Base-by-base conservation (phyloP, 2,113 vertebrate genomes). In the Anhinga rufa region DNA sequence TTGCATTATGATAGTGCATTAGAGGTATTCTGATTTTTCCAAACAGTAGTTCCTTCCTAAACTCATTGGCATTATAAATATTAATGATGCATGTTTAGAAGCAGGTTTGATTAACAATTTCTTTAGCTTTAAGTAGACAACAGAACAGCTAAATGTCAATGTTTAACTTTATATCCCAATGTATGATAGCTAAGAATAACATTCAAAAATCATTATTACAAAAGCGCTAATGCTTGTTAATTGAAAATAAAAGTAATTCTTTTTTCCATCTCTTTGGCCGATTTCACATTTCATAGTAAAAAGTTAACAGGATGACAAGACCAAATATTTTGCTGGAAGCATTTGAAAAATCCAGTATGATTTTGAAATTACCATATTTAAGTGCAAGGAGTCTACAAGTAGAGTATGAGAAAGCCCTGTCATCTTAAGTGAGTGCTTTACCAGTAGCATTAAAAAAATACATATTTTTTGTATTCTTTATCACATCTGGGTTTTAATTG, bases 81-180 rank as follows among this genome's bases (percentile, higher is more conserved):
- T 91, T 95, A 94, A 92, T 42, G 20, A 49, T 61, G 60, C 48
- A 13, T 93, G 21, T 62, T 95, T 87, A 94, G 85, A 79, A 91
- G 28, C n/a, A 48, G 46, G 55, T 93, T 92, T 96, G 93, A 89
- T 93, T 85, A 95, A 82, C 57, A 75, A 72, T 89, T 91, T 95
- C 64, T 82, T 86, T 86, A 83, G 46, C 57, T 93, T 62, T 69
- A 74, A 85, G 20, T 49, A 93, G 87, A 79, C 57, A 94, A 55
- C 55, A 93, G 66, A 93, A 58, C 34, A 91, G 64, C 70, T 92
- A 65, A 91, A 80, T 94, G 82, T 87, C 80, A 92, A 60, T 61
- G 78, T 88, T 95, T 91, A 91, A 82, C 70, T 95, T 96, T 89
- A 51, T 88, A 64, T 93, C 70, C 36, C 38, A 82, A 93, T 57